These are phyloP conservation scores for Pseudolaguvia tuberculata DNA, from an alignment of 2,113 vertebrate species.

Conservation along the genomic window DNA sequence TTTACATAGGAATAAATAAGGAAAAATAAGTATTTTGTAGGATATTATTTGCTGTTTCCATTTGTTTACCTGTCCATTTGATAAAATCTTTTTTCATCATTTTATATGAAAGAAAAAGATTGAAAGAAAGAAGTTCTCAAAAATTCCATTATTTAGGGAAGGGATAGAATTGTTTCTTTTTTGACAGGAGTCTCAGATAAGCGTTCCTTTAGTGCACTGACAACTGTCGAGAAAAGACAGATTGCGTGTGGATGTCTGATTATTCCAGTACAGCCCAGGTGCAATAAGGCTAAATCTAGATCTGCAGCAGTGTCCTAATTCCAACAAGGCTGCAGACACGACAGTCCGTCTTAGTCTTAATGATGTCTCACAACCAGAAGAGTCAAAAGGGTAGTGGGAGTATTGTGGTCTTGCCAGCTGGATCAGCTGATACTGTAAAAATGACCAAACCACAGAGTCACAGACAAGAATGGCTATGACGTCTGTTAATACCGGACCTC, in stretches of 20 bases:
- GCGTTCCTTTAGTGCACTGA: constrained; percentile 4
- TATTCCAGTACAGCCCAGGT: constrained; percentile 8
- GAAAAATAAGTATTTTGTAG: not conserved
- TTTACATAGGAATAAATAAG: not conserved
- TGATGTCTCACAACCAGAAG: constrained; percentile 43
- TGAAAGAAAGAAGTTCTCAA: not conserved
- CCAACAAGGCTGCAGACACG: constrained; percentile 31
- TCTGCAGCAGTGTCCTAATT: constrained; percentile 23
- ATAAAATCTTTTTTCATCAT: no score
- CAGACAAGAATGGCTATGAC: not conserved
- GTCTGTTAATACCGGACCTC: not conserved
- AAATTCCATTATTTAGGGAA: not conserved
- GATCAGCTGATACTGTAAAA: constrained; percentile 16
- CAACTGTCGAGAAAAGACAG: constrained; percentile 18
- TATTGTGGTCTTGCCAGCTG: not conserved
- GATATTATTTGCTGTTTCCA: not conserved
- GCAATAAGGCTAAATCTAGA: constrained; percentile 20
- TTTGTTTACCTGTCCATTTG: not conserved
- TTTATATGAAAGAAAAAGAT: constrained; percentile 23
- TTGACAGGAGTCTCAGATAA: not conserved
- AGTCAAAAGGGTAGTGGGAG: not conserved
- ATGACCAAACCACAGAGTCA: constrained; percentile 14
- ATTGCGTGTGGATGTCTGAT: not conserved
- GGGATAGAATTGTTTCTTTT: not conserved
- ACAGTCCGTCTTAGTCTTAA: constrained; percentile 47